These are phyloP conservation scores for Timandra comae DNA, from an alignment of 2,888 invertebrate species.

Conservation along the genomic window DNA sequence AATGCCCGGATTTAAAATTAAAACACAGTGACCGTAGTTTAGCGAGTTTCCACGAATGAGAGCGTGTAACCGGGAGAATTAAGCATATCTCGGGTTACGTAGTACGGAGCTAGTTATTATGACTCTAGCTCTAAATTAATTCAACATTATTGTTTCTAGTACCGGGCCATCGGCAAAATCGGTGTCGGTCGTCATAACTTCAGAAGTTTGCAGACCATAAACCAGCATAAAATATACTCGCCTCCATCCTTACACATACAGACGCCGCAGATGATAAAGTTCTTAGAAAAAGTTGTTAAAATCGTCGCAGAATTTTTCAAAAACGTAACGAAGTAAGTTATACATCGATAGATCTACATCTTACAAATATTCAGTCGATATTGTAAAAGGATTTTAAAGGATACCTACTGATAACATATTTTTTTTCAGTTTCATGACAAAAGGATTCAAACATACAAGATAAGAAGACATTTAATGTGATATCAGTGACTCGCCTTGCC, in stretches of 20 bases:
- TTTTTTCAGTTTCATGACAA: conserved; percentile 36
- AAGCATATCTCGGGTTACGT: no score
- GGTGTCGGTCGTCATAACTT: conserved; percentile 56
- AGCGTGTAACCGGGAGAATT: no score
- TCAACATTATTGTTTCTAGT: conserved; percentile 35
- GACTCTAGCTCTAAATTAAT: no score
- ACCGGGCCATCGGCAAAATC: conserved; percentile 43
- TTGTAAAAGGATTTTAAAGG: no score
- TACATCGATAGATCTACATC: no score
- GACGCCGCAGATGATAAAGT: conserved; percentile 34
- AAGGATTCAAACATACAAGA: conserved; percentile 20
- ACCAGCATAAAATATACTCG: conserved; percentile 40
- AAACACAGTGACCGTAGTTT: no score
- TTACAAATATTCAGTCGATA: background rate
- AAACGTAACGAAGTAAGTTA: conserved; percentile 41
- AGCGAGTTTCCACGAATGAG: no score
- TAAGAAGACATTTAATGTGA: no score
- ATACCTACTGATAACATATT: conserved; percentile 1
- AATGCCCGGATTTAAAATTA: no score
- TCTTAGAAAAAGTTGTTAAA: conserved; percentile 32
- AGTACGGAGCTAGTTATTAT: no score
- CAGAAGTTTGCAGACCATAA: conserved; percentile 51
- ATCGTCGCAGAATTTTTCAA: conserved; percentile 36
- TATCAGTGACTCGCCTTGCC: no score
- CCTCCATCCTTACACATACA: conserved; percentile 28